phyloP scores from a whole-genome alignment of 92 coral and sea anemone genomes.

The Zoanthus sansibaricus region DNA sequence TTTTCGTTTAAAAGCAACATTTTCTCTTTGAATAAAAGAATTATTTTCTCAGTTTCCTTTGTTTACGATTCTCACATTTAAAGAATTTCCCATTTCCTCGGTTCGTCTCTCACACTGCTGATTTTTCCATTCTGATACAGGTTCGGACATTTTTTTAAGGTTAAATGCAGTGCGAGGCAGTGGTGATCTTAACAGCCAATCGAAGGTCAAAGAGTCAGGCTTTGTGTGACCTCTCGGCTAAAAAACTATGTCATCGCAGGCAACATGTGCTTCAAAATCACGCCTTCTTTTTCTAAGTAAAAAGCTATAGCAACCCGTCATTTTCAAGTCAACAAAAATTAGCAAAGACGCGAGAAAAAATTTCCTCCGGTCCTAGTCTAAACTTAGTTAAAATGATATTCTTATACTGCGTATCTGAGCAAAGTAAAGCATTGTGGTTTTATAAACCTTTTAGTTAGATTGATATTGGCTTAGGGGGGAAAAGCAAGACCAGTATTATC shows the following conservation, averaged over 20 bases:
- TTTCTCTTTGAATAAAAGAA: neutral
- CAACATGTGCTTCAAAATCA: neutral
- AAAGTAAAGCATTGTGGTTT: neutral
- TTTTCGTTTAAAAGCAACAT: neutral
- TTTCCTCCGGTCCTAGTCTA: neutral
- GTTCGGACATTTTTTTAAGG: neutral
- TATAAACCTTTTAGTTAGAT: neutral
- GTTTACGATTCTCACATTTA: neutral
- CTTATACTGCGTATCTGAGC: neutral
- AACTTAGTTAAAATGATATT: neutral
- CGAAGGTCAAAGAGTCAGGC: conserved; percentile 27
- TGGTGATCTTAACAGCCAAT: conserved; percentile 18
- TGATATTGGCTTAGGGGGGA: neutral
- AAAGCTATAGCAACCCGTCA: conserved; percentile 33
- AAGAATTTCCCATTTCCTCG: neutral
- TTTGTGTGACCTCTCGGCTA: neutral
- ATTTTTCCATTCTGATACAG: neutral
- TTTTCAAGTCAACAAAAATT: neutral
- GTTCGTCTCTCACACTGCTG: neutral
- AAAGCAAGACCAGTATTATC: conserved; percentile 2
- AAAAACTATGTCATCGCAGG: neutral
- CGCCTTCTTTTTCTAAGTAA: conserved; percentile 9
- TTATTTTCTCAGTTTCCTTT: conserved; percentile 1
- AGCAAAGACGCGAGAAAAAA: neutral
- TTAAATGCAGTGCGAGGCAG: conserved; percentile 2